Base-by-base conservation (phyloP, 2,113 vertebrate genomes). In the Carassius gibelio region DNA sequence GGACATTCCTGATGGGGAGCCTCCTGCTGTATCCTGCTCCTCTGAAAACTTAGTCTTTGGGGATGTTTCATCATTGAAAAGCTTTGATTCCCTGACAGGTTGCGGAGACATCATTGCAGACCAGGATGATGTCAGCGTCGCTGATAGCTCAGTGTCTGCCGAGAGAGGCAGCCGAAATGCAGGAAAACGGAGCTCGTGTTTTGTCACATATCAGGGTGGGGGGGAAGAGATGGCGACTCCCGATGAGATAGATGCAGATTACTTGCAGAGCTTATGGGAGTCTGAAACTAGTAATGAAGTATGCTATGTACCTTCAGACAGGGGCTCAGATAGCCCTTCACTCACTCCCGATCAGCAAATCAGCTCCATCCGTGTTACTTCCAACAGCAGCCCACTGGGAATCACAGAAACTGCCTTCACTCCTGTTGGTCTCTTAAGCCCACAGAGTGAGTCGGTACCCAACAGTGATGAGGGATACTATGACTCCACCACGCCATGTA, bases 391-490 rank as follows among this genome's bases (percentile, higher is more conserved):
- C 92, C 92, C 78, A 0, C 91, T 91, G 86, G 92, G 89, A 57
- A 86, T 88, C 23, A 85, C 91, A 7, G 94, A 94, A 62, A 64
- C 86, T 88, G 1, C 80, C 48, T 42, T 90, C 88, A 90, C 94
- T 0, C 88, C 91, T 0, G 88, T 93, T 83, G 96, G 95, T 0
- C 93, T 95, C 82, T 87, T 98, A 88, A 98, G 97, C 0, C 98
- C 98, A 5, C 97, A 97, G 90, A 99, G 97, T 3, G 98, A 98
- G 77, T 99, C 98, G 0, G 97, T 96, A 52, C 98, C 98, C 0
- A 99, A 96, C 38, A 99, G 98, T 0, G 98, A 99, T 0, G 98
- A 99, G 90, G 98, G 98, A 4, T 99, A 99, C 90, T 99, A 98
- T 0, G 98, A 99, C 83, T 98, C 98, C 3, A 97, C 94, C 15